phyloP scores from a whole-genome alignment of 2,797 vertebrate species.

The Dermochelys coriacea region DNA sequence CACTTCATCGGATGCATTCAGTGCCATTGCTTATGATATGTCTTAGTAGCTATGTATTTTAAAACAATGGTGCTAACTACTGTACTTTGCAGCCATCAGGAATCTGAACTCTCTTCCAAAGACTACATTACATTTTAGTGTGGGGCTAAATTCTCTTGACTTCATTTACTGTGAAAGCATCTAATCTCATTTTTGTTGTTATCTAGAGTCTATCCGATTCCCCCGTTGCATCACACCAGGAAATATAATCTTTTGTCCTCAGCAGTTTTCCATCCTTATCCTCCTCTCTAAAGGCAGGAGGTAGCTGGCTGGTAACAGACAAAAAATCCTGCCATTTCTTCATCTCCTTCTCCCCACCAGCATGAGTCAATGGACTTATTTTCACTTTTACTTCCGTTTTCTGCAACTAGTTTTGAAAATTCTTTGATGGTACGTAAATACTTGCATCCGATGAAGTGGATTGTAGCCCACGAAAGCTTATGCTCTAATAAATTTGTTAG shows the following conservation, averaged over 20 bases:
- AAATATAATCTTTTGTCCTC: background rate
- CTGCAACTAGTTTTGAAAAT: background rate
- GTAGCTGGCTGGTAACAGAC: background rate
- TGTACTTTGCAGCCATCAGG: background rate
- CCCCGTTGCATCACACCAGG: background rate
- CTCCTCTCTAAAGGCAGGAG: background rate
- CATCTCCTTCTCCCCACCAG: background rate
- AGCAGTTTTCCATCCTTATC: background rate
- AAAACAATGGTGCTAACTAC: rapidly evolving
- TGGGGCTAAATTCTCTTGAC: background rate
- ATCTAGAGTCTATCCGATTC: background rate
- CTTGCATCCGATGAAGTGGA: too few species aligned
- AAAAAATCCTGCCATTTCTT: background rate
- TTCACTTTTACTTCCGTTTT: background rate
- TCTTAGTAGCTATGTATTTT: background rate
- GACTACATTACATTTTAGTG: background rate
- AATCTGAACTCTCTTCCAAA: background rate
- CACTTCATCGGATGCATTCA: too few species aligned
- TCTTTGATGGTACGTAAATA: rapidly evolving
- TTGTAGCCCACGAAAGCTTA: too few species aligned
- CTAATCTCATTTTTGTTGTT: background rate
- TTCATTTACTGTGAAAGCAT: background rate
- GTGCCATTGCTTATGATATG: background rate
- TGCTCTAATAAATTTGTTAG: too few species aligned
- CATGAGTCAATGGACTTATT: background rate